A percentile compares a stretch with the other conserved stretches of the same genome.
Evolutionary conservation across 1,140 invertebrate genomes (phyloP).

Genomic region (Ostrea edulis): DNA sequence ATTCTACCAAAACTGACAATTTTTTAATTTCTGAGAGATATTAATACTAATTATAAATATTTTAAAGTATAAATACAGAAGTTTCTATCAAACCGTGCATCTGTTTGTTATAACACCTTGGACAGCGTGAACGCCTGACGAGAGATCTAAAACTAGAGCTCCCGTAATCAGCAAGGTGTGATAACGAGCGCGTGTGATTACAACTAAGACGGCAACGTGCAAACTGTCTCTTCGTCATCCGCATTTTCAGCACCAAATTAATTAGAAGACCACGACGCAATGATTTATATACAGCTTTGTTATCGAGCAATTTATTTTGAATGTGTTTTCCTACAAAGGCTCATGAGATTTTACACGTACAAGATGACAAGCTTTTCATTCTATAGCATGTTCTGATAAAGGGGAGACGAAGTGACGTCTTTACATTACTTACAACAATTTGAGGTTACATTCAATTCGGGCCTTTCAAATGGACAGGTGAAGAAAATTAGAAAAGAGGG

Average conservation of each 20-base stretch:
- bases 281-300: background rate
- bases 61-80: background rate
- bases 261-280: background rate
- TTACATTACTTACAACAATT: no score
- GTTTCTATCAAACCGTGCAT: slow-evolving; percentile 8
- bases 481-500: no score
- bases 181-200: background rate
- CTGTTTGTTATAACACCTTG: slow-evolving; percentile 16
- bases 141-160: background rate
- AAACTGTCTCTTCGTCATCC: slow-evolving; percentile 4
- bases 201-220: slow-evolving; percentile 22
- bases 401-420: no score
- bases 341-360: background rate
- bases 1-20: background rate
- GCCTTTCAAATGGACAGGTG: no score
- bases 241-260: background rate
- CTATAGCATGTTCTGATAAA: background rate
- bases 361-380: background rate
- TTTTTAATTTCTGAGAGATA: slow-evolving; percentile 10
- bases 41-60: slow-evolving; percentile 39
- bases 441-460: no score
- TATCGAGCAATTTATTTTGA: slow-evolving; percentile 17
- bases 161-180: background rate
- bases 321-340: background rate
- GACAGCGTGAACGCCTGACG: slow-evolving; percentile 28